A percentile compares a stretch with the other conserved stretches of the same genome.
Conservation (phyloP, 92 coral and sea anemone genomes). For the Blastomussa wellsi region DNA sequence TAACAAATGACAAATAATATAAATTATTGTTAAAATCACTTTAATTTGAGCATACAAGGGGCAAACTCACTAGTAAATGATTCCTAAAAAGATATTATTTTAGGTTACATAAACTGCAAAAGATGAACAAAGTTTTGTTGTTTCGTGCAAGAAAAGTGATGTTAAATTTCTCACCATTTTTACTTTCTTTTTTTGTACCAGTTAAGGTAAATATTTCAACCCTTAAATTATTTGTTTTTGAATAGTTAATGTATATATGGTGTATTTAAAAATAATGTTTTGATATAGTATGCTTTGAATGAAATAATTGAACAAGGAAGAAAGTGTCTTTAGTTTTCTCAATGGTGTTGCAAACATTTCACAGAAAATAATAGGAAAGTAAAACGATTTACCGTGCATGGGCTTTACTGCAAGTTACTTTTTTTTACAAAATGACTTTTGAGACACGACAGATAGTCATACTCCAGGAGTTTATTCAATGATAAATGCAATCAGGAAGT, state of each 20-base stretch:
- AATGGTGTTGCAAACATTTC: neutral
- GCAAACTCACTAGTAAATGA: neutral
- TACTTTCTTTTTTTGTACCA: neutral
- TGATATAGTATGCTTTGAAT: neutral
- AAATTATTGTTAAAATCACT: neutral
- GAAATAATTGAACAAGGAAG: neutral
- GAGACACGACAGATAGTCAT: neutral
- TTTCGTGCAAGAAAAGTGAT: neutral
- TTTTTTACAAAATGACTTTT: neutral
- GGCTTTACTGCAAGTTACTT: neutral
- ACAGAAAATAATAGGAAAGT: neutral
- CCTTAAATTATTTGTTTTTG: neutral
- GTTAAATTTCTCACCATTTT: neutral
- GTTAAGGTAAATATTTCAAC: neutral
- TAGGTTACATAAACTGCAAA: neutral
- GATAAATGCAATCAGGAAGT: neutral
- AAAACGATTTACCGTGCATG: neutral
- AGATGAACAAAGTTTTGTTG: no score
- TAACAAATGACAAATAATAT: no score
- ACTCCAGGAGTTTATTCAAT: neutral
- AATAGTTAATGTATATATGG: neutral
- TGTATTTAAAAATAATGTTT: constrained; percentile 3
- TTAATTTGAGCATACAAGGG: neutral
- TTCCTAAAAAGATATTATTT: neutral
- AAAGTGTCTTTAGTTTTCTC: neutral